A percentile compares a stretch with the other conserved stretches of the same genome.
Conservation (phyloP, 2,888 invertebrate genomes). For the Megamerina dolium region DNA sequence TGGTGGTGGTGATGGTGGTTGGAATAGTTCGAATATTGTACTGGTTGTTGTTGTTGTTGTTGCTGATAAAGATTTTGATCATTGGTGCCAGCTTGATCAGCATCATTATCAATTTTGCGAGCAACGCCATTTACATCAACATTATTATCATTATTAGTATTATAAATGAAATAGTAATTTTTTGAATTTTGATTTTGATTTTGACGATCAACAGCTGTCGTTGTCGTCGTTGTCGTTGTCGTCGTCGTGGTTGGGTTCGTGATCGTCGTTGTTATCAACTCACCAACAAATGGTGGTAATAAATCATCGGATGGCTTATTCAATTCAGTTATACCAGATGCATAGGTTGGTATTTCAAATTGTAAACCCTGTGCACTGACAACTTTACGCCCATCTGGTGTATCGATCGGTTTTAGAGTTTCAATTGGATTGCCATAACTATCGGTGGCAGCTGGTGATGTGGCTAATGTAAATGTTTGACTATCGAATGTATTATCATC, state of each 20-base stretch:
- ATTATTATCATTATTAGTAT: conserved; percentile 4
- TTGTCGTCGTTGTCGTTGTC: conserved; percentile 1
- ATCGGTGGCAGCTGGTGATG: conserved; percentile 30
- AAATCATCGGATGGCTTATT: conserved; percentile 43
- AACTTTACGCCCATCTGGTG: conserved; percentile 45
- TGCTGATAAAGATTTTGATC: conserved; percentile 4
- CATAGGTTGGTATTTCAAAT: conserved; percentile 49
- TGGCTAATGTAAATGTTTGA: no score
- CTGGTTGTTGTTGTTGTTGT: conserved; percentile 9
- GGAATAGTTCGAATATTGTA: conserved; percentile 9
- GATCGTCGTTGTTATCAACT: conserved; percentile 30
- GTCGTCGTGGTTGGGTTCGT: conserved; percentile 9
- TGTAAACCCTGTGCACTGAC: conserved; percentile 43
- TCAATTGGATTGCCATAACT: conserved; percentile 48
- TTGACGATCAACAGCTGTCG: background rate
- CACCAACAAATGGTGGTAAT: conserved; percentile 48
- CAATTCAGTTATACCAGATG: conserved; percentile 48
- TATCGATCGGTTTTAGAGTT: conserved; percentile 40
- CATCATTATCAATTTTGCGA: conserved; percentile 2
- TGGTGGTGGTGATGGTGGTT: conserved; percentile 15
- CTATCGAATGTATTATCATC: background rate
- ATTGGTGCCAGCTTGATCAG: background rate
- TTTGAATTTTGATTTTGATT: background rate
- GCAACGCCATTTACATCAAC: background rate
- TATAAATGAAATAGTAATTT: background rate